Conservation (phyloP, 2,797 vertebrate genomes). For the Nannoperca obscura region DNA sequence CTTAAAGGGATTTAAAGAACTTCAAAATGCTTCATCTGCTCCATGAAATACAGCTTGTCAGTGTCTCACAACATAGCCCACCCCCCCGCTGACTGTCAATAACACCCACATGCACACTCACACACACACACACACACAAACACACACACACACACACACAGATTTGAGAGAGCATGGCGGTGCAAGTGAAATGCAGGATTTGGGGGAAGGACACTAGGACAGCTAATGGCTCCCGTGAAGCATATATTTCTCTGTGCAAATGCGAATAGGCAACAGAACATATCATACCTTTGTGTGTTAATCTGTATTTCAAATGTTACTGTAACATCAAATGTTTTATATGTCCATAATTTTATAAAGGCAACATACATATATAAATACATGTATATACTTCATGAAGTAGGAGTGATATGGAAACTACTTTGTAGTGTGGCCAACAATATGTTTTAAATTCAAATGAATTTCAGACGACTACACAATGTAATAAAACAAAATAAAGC, state of each 20-base stretch:
- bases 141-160: constrained; percentile 28
- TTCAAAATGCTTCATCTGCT: constrained; percentile 83
- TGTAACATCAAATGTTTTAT: too few species aligned
- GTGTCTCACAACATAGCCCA: constrained; percentile 69
- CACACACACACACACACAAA: constrained; percentile 26
- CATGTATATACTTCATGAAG: too few species aligned
- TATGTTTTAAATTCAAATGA: not conserved
- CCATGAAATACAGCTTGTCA: constrained; percentile 84
- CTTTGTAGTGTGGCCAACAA: not conserved
- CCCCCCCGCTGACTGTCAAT: constrained; percentile 65
- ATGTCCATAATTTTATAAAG: too few species aligned
- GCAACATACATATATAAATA: too few species aligned
- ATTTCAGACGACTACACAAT: not conserved
- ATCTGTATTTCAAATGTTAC: too few species aligned
- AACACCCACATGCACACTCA: constrained; percentile 39
- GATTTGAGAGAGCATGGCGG: constrained; percentile 46
- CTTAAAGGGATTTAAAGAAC: constrained; percentile 81
- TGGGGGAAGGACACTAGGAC: constrained; percentile 60
- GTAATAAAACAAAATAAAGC: not conserved
- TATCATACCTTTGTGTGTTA: not conserved
- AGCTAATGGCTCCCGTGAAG: constrained; percentile 25
- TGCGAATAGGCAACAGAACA: not conserved
- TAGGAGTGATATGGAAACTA: not conserved
- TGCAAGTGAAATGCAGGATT: constrained; percentile 68
- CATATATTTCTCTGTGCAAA: constrained; percentile 13